Evolutionary conservation across 2,797 vertebrate genomes (phyloP), one percentile per base, ranked within the genome.

Genomic region (Chrysocyon brachyurus): DNA sequence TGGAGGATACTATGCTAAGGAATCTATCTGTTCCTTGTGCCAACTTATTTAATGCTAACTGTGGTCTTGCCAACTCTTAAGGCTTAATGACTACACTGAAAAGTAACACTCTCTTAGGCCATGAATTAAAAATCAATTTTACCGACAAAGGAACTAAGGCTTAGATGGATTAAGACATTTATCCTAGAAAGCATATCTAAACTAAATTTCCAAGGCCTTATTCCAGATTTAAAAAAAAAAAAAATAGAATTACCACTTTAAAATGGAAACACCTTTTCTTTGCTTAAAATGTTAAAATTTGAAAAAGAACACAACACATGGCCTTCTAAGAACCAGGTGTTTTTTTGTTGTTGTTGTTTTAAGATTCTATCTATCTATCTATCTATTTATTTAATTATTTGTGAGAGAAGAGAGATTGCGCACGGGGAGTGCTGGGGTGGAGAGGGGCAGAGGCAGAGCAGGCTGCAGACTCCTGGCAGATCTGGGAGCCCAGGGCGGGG

Each of bases 51-150:
- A 96, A 86, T 75, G 52, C 88, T 82, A 85, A 86, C 54, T 68
- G n/a, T 68, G n/a, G 66, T 33, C 66, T 68, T 68, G 66, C n/a
- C n/a, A 68, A 33, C 66, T 68, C n/a, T 68, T 68, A 68, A 68
- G 19, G 9, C 9, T 19, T 68, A 68, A 68, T 68, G 17, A 68
- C 59, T 33, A 68, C 66, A 68, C 17, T n/a, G 33, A 61, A n/a
- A 66, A n/a, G 7, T n/a, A 68, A 68, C 66, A 68, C n/a, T 21
- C 66, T 68, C n/a, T 68, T 33, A 33, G 66, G 66, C 49, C 31
- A 49, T 36, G 46, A 93, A 81, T 96, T 92, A 91, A 90, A 82
- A 75, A 94, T 63, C 52, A 73, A 2, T 79, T 94, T 97, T 93
- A 97, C 52, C 91, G 84, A 83, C 79, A 89, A 90, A 93, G 91